These are phyloP conservation scores for Ellobius talpinus DNA, from an alignment of 2,113 vertebrate species.

Conservation along the genomic window DNA sequence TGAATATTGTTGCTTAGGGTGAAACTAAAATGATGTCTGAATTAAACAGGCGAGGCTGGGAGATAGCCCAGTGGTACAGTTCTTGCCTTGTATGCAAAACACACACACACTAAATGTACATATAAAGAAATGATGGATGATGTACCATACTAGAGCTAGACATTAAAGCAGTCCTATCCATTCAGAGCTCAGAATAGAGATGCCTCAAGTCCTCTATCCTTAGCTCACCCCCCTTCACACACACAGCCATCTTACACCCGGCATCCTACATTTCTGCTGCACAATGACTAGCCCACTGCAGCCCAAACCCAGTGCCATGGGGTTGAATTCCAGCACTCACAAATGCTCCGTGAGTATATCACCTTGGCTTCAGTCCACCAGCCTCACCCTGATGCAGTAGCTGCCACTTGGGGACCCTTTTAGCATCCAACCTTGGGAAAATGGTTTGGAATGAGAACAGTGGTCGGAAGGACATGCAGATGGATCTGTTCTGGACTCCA, in stretches of 20 bases:
- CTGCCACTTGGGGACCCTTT: no score
- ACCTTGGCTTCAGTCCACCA: accelerated
- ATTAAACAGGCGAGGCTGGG: background rate
- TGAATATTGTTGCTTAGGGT: background rate
- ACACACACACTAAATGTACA: background rate
- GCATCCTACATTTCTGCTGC: accelerated
- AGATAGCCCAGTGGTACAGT: background rate
- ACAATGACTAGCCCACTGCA: background rate
- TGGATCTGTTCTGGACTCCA: background rate
- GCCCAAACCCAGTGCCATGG: background rate
- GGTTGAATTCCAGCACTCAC: background rate
- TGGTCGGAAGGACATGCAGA: background rate
- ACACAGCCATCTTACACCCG: no score
- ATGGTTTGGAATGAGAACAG: accelerated
- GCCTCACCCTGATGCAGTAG: accelerated
- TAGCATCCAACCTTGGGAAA: background rate
- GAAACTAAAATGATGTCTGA: background rate
- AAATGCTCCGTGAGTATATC: accelerated
- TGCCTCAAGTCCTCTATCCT: background rate
- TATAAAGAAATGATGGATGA: background rate
- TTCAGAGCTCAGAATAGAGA: background rate
- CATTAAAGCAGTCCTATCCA: background rate
- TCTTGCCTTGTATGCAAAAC: background rate
- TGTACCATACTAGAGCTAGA: background rate
- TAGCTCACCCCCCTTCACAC: background rate